Percentiles rank a stretch among this genome's conserved stretches.
phyloP scores from a whole-genome alignment of 2,888 invertebrate genomes.

The Stramonita haemastoma region DNA sequence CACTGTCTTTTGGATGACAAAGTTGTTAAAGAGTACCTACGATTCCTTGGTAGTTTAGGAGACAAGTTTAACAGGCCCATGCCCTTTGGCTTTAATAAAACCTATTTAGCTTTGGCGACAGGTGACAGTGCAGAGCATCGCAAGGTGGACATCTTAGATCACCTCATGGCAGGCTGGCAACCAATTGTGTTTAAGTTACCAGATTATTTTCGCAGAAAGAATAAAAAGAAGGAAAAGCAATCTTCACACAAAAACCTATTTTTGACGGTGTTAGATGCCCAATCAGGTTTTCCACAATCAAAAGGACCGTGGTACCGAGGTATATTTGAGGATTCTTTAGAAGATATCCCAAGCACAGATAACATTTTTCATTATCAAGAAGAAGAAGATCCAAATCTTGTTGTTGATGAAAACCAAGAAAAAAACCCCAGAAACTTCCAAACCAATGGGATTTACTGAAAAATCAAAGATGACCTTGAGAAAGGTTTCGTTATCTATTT shows the following conservation, averaged over 20 bases:
- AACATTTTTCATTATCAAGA: neutral
- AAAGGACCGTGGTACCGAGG: neutral
- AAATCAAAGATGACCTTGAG: too few relatives aligned
- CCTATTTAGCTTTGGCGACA: neutral
- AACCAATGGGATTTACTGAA: too few relatives aligned
- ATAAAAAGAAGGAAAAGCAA: neutral
- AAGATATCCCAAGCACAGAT: neutral
- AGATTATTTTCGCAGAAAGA: neutral
- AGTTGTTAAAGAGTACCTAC: neutral
- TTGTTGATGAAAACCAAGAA: neutral
- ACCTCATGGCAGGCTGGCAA: neutral
- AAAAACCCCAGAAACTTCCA: neutral
- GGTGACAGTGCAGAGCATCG: neutral
- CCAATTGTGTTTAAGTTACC: neutral
- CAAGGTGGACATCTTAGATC: neutral
- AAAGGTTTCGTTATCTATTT: too few relatives aligned
- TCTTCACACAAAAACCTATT: neutral
- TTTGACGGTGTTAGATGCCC: neutral
- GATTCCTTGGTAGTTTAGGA: neutral
- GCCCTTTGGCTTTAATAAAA: neutral
- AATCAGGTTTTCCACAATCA: neutral
- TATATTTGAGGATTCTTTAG: neutral
- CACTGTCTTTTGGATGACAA: slow-evolving; percentile 9
- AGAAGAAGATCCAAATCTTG: neutral
- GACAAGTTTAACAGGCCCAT: neutral